Evolutionary conservation across 2,113 vertebrate species (phyloP), one percentile per base, ranked within the genome.

Genomic region (Oncorhynchus nerka): DNA sequence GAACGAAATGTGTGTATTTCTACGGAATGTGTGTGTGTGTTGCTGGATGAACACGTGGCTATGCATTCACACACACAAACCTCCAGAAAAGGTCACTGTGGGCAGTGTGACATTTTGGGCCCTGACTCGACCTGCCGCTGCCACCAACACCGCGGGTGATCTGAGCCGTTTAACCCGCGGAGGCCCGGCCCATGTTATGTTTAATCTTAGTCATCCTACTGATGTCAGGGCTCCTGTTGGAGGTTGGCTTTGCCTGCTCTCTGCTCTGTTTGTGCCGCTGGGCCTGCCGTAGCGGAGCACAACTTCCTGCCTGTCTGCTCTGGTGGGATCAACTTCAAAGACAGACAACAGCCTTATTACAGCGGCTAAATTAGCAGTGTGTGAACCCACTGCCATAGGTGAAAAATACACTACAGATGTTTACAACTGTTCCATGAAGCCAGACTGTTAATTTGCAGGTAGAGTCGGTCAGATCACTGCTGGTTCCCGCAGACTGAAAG

Each of bases 181-280:
- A 70, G 78, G 72, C 68, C 76, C 48, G 72, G 70, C 66, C 75
- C 45, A 59, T 71, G 79, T 77, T 81, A 48, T 55, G 61, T 79
- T 88, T 85, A 76, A 81, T 90, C 86, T 55, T 79, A 83, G 81
- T 81, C 86, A 78, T 66, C 77, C 82, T 79, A 78, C 89, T 90
- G 84, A 92, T 88, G 86, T 91, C 87, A 89, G 81, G 22, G 30
- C 75, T 75, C 48, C 83, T 87, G 51, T 55, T 16, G 51, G 49
- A 15, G 49, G 49, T 51, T 16, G 49, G 11, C 15, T 13, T 51
- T 3, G 49, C 49, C 49, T 13, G 49, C 49, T 51, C 49, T 51
- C 49, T 51, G 66, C 80, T 73, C 72, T 7, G 7, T 70, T 73
- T 22, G 13, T 16, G 80, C 85, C 85, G 70, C 32, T 3, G 75